Base-by-base conservation (phyloP, 2,113 vertebrate species). In the Erythrolamprus reginae region DNA sequence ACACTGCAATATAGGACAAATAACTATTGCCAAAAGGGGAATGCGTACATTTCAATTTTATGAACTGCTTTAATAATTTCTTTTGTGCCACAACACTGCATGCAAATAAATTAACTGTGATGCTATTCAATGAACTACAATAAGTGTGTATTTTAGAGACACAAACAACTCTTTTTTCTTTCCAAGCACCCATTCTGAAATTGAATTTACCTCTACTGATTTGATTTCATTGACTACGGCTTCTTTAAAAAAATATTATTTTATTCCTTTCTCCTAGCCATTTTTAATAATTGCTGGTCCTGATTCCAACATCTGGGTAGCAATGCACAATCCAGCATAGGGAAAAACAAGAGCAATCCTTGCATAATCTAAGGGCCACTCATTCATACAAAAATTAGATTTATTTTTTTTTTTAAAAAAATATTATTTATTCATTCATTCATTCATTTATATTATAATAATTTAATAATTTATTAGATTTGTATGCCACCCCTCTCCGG, bases 31-130 rank as follows among this genome's bases (percentile, higher is more conserved):
- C 92, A 87, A 93, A 94, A 93, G 91, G 45, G 91, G 94, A 93
- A 93, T 77, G 84, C 56, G 82, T 93, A 87, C 91, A 84, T 93
- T 94, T 91, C 55, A 95, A 19, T 96, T 94, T 95, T 96, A 93
- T 93, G 93, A 92, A 93, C 88, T 10, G 23, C 92, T 94, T 93
- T 93, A 92, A 92, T 94, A 94, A 95, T 94, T 89, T 93, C 13
- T 90, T 91, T 90, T 95, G 94, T 84, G 21, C 48, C 58, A 92
- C 89, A 90, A 90, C 86, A 94, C 91, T 92, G 90, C 91, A 93
- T 91, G 88, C 92, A 95, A 95, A 94, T 96, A 87, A 90, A 93
- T 94, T 94, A 92, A 95, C 94, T 94, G 94, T 92, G 93, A 90
- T 91, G 94, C 94, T 89, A 93, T 91, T 95, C 93, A 93, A 70